These are phyloP conservation scores for Bugulina stolonifera DNA, from an alignment of 2,888 invertebrate species.

Conservation along the genomic window DNA sequence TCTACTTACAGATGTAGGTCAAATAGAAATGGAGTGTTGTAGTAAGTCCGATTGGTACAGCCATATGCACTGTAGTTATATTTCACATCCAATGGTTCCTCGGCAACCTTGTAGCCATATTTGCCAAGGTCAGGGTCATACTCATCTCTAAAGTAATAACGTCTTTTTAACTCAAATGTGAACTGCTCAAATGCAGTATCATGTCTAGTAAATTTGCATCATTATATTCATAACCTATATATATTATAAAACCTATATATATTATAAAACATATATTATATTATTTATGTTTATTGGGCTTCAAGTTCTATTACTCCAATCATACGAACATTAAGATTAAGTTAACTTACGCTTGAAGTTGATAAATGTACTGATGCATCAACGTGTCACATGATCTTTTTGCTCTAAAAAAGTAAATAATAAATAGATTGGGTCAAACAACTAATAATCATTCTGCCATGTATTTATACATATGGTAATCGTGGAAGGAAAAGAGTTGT, in stretches of 20 bases:
- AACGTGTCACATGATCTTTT: not conserved
- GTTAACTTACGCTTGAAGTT: constrained; percentile 2
- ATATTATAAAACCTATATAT: too few relatives aligned
- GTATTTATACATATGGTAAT: too few relatives aligned
- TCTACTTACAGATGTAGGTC: constrained; percentile 22
- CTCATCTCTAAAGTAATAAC: not conserved
- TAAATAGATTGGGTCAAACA: too few relatives aligned
- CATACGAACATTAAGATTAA: too few relatives aligned
- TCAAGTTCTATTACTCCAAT: too few relatives aligned
- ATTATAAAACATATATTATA: too few relatives aligned
- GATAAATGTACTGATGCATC: not conserved
- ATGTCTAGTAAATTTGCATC: too few relatives aligned
- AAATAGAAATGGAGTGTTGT: constrained; percentile 18
- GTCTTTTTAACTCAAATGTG: not conserved
- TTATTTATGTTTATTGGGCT: too few relatives aligned
- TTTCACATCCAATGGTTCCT: not conserved
- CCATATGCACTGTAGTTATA: constrained; percentile 22
- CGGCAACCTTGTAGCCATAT: not conserved
- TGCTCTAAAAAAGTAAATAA: not conserved
- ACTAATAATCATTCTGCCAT: too few relatives aligned
- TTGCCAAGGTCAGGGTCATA: not conserved
- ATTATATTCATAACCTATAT: too few relatives aligned
- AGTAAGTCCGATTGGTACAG: constrained; percentile 22
- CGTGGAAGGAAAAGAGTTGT: too few relatives aligned
- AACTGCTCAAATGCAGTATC: too few relatives aligned